A percentile compares a stretch with the other conserved stretches of the same genome.
Conservation (phyloP, 2,888 invertebrate genomes). For the Odontothrips loti region DNA sequence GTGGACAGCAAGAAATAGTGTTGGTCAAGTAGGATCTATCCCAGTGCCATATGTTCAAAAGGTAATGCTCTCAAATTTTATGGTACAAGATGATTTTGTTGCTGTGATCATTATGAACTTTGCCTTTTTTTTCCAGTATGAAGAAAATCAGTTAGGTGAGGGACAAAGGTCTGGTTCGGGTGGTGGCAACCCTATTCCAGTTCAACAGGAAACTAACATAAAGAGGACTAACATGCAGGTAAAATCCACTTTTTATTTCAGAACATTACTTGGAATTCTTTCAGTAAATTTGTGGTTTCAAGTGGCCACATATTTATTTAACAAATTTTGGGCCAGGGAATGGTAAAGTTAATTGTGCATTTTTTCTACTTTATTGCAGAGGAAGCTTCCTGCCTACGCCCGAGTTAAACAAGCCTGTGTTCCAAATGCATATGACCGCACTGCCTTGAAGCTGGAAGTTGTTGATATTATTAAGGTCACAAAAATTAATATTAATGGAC, state of each 20-base stretch:
- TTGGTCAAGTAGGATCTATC: constrained; percentile 86
- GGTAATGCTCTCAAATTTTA: constrained; percentile 46
- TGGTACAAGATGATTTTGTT: not conserved
- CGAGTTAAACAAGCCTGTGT: constrained; percentile 88
- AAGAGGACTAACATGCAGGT: constrained; percentile 50
- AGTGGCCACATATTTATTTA: too few relatives aligned
- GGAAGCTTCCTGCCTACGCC: constrained; percentile 85
- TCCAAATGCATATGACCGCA: constrained; percentile 96
- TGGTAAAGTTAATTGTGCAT: too few relatives aligned
- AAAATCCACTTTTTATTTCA: constrained; percentile 29
- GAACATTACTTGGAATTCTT: not conserved
- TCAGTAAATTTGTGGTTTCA: not conserved
- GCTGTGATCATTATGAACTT: not conserved
- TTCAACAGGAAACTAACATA: constrained; percentile 40
- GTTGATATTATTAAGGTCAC: constrained; percentile 93
- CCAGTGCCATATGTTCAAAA: constrained; percentile 94
- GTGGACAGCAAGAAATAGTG: constrained; percentile 93
- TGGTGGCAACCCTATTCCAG: constrained; percentile 39
- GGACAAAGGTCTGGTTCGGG: constrained; percentile 47
- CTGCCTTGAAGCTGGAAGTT: constrained; percentile 87
- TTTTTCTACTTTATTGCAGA: constrained; percentile 55
- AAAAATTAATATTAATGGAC: constrained; percentile 95
- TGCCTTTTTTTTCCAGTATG: constrained; percentile 41
- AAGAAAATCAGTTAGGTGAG: constrained; percentile 47
- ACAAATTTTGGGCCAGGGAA: too few relatives aligned